phyloP scores from a whole-genome alignment of 2,797 vertebrate genomes.

The Thamnophis elegans region DNA sequence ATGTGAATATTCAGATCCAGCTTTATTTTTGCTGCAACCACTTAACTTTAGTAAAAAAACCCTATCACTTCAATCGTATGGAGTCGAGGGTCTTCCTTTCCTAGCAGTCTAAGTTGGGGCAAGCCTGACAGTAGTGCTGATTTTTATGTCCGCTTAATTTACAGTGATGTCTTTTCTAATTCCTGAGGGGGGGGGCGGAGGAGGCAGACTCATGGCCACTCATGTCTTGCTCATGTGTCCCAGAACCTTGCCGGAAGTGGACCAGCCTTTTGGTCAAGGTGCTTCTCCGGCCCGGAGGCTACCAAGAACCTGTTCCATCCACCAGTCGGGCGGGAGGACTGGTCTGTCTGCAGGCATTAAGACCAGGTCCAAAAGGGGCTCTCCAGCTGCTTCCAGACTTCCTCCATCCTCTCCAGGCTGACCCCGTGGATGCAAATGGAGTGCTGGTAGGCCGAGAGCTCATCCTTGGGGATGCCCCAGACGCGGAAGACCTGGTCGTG shows the following conservation, averaged over 20 bases:
- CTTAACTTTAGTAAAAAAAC: too few relatives aligned
- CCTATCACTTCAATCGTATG: background rate
- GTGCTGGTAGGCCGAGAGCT: background rate
- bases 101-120: background rate
- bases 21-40: too few relatives aligned
- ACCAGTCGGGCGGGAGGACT: background rate
- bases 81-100: background rate
- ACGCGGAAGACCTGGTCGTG: background rate
- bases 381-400: background rate
- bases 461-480: background rate
- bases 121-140: background rate
- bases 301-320: background rate
- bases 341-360: background rate
- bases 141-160: background rate
- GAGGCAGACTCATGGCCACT: background rate
- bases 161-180: background rate
- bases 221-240: background rate
- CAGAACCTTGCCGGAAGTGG: background rate
- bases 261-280: background rate
- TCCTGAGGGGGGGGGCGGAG: too few relatives aligned
- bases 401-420: background rate
- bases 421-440: background rate
- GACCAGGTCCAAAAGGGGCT: background rate
- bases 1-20: background rate
- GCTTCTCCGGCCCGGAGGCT: background rate